phyloP scores from a whole-genome alignment of 1,140 invertebrate genomes.

The Frieseomelitta varia region DNA sequence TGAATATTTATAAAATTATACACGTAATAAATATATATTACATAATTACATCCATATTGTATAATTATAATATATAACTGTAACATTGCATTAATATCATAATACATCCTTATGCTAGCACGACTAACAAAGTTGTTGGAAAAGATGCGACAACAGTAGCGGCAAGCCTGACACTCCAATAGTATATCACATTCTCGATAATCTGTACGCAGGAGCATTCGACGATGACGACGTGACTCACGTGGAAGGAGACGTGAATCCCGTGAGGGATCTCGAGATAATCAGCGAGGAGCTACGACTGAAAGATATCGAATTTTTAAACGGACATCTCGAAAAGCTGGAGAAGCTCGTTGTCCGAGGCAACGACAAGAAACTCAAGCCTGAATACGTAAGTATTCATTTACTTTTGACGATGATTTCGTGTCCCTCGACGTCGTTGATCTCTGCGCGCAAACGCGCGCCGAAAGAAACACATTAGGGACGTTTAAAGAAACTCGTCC shows the following conservation, averaged over 20 bases:
- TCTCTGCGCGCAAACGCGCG: too few species aligned
- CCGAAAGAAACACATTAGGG: neutral
- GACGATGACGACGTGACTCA: constrained; percentile 99
- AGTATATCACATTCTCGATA: neutral
- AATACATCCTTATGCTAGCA: too few species aligned
- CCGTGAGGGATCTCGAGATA: constrained; percentile 97
- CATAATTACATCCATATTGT: too few species aligned
- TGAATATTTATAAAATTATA: too few species aligned
- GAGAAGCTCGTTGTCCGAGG: constrained; percentile 94
- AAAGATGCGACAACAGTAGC: too few species aligned
- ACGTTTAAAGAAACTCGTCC: neutral
- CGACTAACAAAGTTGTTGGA: too few species aligned
- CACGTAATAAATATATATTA: too few species aligned
- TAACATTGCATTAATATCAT: too few species aligned
- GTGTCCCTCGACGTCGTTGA: neutral
- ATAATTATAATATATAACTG: too few species aligned
- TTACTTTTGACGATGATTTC: neutral
- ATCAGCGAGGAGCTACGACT: constrained; percentile 97
- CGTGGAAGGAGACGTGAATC: constrained; percentile 99
- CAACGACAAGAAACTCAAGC: constrained; percentile 97
- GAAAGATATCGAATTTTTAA: constrained; percentile 95
- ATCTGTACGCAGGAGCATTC: constrained; percentile 90
- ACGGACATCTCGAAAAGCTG: constrained; percentile 91
- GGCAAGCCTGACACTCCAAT: too few species aligned
- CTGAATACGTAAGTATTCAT: constrained; percentile 92